These are phyloP conservation scores for Brenthis ino DNA, from an alignment of 2,888 invertebrate species.

Conservation along the genomic window DNA sequence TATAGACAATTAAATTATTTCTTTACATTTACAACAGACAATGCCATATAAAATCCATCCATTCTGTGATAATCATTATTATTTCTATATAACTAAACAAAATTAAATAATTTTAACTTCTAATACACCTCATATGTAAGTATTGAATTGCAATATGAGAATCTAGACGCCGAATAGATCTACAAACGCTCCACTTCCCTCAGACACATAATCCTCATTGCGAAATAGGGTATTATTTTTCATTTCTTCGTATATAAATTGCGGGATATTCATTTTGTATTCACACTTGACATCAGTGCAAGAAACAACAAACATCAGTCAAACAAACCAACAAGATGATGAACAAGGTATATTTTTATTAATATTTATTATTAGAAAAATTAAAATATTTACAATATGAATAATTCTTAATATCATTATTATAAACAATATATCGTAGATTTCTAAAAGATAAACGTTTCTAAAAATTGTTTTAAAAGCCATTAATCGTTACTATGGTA, in stretches of 20 bases:
- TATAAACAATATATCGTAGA: too few relatives aligned
- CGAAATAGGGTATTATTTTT: conserved; percentile 68
- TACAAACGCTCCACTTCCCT: conserved; percentile 60
- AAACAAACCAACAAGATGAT: conserved; percentile 40
- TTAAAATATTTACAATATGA: background rate
- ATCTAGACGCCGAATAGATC: conserved; percentile 44
- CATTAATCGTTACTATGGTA: too few relatives aligned
- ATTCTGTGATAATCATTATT: too few relatives aligned
- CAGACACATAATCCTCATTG: conserved; percentile 62
- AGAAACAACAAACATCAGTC: conserved; percentile 39
- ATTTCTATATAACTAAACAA: background rate
- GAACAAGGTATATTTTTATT: conserved; percentile 39
- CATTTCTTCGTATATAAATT: conserved; percentile 74
- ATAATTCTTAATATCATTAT: too few relatives aligned
- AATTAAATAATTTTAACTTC: background rate
- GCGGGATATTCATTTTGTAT: conserved; percentile 45
- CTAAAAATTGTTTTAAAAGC: too few relatives aligned
- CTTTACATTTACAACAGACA: too few relatives aligned
- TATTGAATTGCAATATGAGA: conserved; percentile 40
- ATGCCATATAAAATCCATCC: too few relatives aligned
- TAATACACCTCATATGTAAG: conserved; percentile 23
- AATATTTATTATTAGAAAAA: background rate
- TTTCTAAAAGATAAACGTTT: too few relatives aligned
- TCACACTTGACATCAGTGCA: conserved; percentile 54
- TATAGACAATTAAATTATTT: too few relatives aligned